Conservation (phyloP, 1,140 invertebrate genomes). For the Drosophila ambigua region DNA sequence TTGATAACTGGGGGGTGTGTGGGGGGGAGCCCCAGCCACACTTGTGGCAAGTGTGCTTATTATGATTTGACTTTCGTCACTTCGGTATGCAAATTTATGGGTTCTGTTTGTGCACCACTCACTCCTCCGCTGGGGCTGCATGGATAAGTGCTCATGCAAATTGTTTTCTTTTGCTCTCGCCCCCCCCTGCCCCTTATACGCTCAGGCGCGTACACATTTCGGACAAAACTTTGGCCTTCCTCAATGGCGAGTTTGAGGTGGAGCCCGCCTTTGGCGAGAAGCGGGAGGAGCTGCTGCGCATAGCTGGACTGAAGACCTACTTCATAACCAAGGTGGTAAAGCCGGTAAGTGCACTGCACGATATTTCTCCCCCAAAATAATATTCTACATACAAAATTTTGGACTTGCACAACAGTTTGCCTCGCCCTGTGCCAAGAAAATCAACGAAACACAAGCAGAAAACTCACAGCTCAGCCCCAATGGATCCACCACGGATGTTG, state of each 20-base stretch:
- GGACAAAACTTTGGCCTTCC: constrained; percentile 94
- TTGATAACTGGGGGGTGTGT: constrained; percentile 27
- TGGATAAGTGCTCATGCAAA: constrained; percentile 3
- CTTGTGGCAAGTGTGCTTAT: constrained; percentile 30
- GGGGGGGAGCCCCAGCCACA: constrained; percentile 4
- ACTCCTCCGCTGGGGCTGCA: not conserved
- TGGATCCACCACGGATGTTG: constrained; percentile 43
- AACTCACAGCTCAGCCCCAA: constrained; percentile 53
- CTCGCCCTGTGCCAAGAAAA: constrained; percentile 74
- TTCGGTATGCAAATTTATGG: constrained; percentile 64
- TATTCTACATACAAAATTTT: not conserved
- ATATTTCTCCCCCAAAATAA: not conserved
- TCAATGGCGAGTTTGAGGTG: constrained; percentile 97
- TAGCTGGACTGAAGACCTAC: constrained; percentile 95
- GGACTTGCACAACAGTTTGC: constrained; percentile 48
- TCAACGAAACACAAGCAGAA: constrained; percentile 58
- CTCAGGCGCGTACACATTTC: constrained; percentile 96
- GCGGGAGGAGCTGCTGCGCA: constrained; percentile 92
- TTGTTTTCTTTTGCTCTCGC: constrained; percentile 1
- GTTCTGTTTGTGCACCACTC: constrained; percentile 17
- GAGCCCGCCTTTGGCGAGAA: constrained; percentile 96
- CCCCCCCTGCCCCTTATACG: not conserved
- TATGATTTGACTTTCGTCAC: constrained; percentile 59
- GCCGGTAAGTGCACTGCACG: constrained; percentile 86
- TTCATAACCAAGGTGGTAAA: constrained; percentile 95